phyloP scores from a whole-genome alignment of 2,113 vertebrate species.

The Prionailurus bengalensis region DNA sequence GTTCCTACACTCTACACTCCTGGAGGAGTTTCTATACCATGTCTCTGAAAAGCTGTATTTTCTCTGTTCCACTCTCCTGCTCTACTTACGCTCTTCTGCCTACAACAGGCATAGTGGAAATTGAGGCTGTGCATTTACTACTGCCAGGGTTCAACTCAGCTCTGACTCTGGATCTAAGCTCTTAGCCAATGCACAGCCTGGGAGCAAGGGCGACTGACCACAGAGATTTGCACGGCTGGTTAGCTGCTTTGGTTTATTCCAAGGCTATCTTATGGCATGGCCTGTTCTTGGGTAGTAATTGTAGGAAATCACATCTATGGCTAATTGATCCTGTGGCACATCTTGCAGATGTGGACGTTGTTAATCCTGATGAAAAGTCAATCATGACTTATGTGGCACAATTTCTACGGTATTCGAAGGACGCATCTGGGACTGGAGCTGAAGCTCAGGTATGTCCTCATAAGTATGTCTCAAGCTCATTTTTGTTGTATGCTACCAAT shows the following conservation, averaged over 20 bases:
- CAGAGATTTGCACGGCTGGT: not conserved
- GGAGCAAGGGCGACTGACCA: not conserved
- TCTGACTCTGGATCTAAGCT: not conserved
- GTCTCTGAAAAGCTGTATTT: not conserved
- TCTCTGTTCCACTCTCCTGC: not conserved
- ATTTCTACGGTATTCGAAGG: constrained; percentile 96
- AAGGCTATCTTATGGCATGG: not conserved
- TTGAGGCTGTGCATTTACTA: not conserved
- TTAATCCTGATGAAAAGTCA: constrained; percentile 97
- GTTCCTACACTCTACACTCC: not conserved
- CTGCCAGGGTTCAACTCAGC: not conserved
- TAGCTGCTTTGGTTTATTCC: not conserved
- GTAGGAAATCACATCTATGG: not conserved
- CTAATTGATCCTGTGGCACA: constrained; percentile 57
- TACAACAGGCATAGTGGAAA: not conserved
- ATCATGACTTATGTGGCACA: constrained; percentile 99
- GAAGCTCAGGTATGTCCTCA: constrained; percentile 88
- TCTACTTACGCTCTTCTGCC: not conserved
- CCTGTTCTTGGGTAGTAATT: not conserved
- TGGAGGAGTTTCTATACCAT: not conserved
- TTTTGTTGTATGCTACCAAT: not conserved
- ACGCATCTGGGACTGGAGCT: constrained; percentile 83
- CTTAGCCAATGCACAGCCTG: not conserved
- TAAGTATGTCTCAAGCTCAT: not conserved
- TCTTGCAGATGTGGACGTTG: constrained; percentile 94